Evolutionary conservation across 2,113 vertebrate species (phyloP).

Genomic region (Mesembrinibis cayennensis): DNA sequence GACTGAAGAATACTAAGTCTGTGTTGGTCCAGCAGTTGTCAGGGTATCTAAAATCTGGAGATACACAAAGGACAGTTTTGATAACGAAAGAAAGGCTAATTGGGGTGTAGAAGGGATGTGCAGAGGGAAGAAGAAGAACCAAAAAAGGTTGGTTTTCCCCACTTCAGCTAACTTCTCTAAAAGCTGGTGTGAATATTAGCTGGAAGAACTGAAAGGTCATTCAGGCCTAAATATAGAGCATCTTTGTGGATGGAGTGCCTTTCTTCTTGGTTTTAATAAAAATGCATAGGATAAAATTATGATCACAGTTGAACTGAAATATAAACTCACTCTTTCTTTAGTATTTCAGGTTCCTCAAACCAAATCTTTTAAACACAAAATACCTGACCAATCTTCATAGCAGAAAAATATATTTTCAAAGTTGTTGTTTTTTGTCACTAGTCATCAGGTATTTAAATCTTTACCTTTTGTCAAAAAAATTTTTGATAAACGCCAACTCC

Average conservation of each 20-base stretch:
- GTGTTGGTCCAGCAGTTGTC: background rate
- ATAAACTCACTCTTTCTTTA: background rate
- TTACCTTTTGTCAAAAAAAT: background rate
- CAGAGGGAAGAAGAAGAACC: background rate
- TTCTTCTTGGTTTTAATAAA: background rate
- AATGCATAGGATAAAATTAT: background rate
- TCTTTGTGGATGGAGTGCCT: background rate
- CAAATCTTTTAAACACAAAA: background rate
- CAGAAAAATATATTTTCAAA: background rate
- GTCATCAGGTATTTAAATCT: background rate
- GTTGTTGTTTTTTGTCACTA: background rate
- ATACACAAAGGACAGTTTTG: background rate
- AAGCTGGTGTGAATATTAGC: background rate
- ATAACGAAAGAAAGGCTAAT: background rate
- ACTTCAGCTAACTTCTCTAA: background rate
- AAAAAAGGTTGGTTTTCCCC: background rate
- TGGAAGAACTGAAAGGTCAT: background rate
- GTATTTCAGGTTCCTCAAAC: background rate
- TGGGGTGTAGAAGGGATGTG: background rate
- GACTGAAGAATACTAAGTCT: background rate
- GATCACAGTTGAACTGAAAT: background rate
- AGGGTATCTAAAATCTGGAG: background rate
- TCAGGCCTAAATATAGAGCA: background rate
- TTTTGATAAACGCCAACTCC: background rate
- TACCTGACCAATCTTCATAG: background rate